Evolutionary conservation across 2,888 invertebrate genomes (phyloP).

Genomic region (Pachliopta kotzebuea): DNA sequence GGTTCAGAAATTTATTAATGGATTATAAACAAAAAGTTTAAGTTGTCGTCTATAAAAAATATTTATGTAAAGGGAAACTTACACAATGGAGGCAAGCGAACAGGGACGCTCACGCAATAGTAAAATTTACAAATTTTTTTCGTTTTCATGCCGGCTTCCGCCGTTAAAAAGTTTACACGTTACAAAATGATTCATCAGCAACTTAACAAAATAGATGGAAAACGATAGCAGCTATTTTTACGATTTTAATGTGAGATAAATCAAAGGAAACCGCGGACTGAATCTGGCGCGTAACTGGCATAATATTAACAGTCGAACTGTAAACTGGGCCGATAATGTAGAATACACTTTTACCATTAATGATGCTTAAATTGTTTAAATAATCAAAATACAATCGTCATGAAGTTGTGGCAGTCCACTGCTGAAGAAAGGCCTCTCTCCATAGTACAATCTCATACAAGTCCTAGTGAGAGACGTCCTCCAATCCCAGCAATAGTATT

Average conservation of each 20-base stretch:
- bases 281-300: conserved; percentile 8
- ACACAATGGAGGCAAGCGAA: neutral
- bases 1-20: neutral
- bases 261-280: conserved; percentile 5
- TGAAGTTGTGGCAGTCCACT: too few relatives aligned
- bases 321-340: conserved; percentile 6
- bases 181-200: conserved; percentile 12
- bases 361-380: too few relatives aligned
- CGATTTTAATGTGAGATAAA: conserved; percentile 17
- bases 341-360: too few relatives aligned
- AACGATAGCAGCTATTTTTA: conserved; percentile 8
- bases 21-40: neutral
- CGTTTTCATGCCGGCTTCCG: neutral
- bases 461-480: too few relatives aligned
- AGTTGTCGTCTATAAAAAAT: neutral
- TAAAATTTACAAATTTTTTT: conserved; percentile 6
- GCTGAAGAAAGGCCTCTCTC: too few relatives aligned
- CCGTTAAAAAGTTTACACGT: conserved; percentile 15
- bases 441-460: too few relatives aligned
- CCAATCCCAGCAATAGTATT: too few relatives aligned
- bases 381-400: too few relatives aligned
- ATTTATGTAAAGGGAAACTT: neutral
- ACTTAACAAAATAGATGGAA: conserved; percentile 17
- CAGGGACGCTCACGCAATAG: conserved; percentile 1
- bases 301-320: conserved; percentile 10